Evolutionary conservation across 1,140 invertebrate species (phyloP).

Genomic region (Pentalonia nigronervosa): DNA sequence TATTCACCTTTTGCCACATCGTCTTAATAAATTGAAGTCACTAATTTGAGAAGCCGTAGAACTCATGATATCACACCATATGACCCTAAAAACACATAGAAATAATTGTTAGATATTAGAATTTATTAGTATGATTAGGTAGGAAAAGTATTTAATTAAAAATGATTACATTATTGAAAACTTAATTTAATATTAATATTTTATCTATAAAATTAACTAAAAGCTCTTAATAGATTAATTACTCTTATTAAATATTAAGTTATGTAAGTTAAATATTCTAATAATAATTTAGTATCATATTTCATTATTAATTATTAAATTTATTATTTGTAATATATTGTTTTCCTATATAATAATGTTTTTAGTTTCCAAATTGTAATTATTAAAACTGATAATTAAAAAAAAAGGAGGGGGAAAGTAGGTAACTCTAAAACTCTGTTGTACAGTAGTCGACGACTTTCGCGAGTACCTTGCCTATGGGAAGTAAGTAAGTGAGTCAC

Average conservation of each 20-base stretch:
- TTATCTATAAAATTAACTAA: background rate
- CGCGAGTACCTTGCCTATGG: too few species aligned
- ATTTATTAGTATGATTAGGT: conserved; percentile 25
- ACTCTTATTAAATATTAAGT: background rate
- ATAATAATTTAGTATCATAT: background rate
- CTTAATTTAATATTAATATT: background rate
- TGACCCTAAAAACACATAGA: conserved; percentile 19
- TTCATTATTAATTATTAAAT: too few species aligned
- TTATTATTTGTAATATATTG: background rate
- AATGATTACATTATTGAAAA: background rate
- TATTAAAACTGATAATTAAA: background rate
- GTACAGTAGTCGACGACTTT: too few species aligned
- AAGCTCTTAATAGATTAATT: background rate
- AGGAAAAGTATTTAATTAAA: background rate
- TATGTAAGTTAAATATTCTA: background rate
- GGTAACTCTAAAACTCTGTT: too few species aligned
- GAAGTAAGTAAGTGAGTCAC: too few species aligned
- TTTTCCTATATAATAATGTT: too few species aligned
- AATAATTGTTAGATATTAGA: conserved; percentile 23
- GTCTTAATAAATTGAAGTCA: conserved; percentile 51
- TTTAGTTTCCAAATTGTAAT: background rate
- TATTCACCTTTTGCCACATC: conserved; percentile 51
- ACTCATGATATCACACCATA: conserved; percentile 47
- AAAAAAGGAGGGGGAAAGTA: too few species aligned
- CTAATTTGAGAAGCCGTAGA: conserved; percentile 53